Conservation (phyloP, 2,888 invertebrate genomes). For the Apotomis betuletana region DNA sequence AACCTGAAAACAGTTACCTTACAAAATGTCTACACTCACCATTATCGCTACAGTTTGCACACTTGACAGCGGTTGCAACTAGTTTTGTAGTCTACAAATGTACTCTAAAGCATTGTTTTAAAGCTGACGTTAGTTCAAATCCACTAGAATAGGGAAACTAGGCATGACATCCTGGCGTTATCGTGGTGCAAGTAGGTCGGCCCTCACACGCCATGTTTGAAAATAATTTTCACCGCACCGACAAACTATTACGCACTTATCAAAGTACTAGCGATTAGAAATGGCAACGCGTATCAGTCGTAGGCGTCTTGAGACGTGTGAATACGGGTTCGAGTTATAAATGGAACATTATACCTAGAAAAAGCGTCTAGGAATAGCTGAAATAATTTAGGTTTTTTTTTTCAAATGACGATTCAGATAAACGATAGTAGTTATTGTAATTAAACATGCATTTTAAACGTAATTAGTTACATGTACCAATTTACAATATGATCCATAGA, state of each 20-base stretch:
- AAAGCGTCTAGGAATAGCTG: background rate
- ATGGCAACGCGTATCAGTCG: slow-evolving; percentile 8
- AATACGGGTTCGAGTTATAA: background rate
- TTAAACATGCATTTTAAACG: background rate
- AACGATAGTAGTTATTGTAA: no score
- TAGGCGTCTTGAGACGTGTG: background rate
- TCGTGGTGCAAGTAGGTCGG: slow-evolving; percentile 73
- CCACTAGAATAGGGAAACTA: slow-evolving; percentile 65
- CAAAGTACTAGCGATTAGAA: slow-evolving; percentile 46
- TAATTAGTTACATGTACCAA: background rate
- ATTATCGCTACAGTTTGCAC: slow-evolving; percentile 20
- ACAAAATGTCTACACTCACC: slow-evolving; percentile 11
- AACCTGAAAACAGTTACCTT: slow-evolving; percentile 16
- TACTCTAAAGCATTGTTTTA: slow-evolving; percentile 3
- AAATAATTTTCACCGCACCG: slow-evolving; percentile 76
- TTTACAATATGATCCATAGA: background rate
- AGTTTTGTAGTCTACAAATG: background rate
- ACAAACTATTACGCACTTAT: slow-evolving; percentile 59
- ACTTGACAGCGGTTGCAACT: slow-evolving; percentile 18
- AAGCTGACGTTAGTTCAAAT: slow-evolving; percentile 21
- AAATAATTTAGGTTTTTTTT: no score
- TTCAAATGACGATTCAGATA: no score
- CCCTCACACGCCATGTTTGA: slow-evolving; percentile 66
- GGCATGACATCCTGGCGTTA: slow-evolving; percentile 75
- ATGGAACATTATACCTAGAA: background rate